phyloP scores from a whole-genome alignment of 2,113 vertebrate genomes.

The Blennius ocellaris region DNA sequence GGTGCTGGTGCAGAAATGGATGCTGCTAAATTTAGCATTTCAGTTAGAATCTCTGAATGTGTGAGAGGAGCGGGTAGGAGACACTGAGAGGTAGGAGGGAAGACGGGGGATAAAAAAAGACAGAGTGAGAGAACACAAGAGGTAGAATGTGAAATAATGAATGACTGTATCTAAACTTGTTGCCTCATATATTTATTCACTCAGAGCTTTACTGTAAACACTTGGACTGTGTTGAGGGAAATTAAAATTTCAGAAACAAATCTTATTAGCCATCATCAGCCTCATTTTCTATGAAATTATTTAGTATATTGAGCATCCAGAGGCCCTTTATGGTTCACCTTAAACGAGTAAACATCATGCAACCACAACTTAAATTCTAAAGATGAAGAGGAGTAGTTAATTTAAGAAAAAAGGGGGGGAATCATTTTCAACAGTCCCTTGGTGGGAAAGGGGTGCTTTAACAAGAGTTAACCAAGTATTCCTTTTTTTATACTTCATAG shows the following conservation, averaged over 20 bases:
- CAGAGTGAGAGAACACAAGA: not conserved
- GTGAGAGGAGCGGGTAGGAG: slow-evolving; percentile 15
- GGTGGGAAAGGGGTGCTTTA: not conserved
- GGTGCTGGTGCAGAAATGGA: slow-evolving; percentile 65
- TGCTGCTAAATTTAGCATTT: slow-evolving; percentile 76
- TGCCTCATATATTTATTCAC: not conserved
- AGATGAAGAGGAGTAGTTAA: not conserved
- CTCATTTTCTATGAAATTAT: not conserved
- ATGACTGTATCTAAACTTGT: slow-evolving; percentile 8
- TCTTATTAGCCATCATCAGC: not conserved
- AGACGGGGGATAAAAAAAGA: slow-evolving; percentile 36
- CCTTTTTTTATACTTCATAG: not conserved
- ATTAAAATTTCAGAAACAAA: not conserved
- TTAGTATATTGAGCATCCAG: not conserved
- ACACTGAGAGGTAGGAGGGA: slow-evolving; percentile 8
- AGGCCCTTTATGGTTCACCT: not conserved
- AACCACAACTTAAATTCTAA: not conserved
- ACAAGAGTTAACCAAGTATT: not conserved
- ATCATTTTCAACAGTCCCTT: not conserved
- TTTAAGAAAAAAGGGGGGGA: not conserved
- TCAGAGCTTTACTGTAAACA: not conserved
- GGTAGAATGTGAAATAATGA: slow-evolving; percentile 31
- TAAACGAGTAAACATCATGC: not conserved
- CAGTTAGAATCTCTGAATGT: slow-evolving; percentile 65
- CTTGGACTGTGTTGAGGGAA: not conserved